These are phyloP conservation scores for Dicerorhinus sumatrensis DNA, from an alignment of 2,113 vertebrate genomes.

Conservation along the genomic window DNA sequence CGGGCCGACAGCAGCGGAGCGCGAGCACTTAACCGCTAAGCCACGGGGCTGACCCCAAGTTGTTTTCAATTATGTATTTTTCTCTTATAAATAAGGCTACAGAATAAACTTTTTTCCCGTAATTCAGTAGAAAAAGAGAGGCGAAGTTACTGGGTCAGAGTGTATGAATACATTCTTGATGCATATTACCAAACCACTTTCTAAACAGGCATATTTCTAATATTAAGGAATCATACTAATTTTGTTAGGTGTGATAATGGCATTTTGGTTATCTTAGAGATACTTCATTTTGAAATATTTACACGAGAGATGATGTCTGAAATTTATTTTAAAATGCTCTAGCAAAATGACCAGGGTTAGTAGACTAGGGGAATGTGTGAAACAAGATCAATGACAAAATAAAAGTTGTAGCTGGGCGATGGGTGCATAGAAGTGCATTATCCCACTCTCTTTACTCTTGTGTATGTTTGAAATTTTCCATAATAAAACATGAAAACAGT, in stretches of 20 bases:
- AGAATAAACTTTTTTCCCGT: neutral
- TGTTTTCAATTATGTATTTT: constrained; percentile 6
- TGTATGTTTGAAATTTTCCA: neutral
- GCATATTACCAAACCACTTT: neutral
- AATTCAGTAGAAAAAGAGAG: neutral
- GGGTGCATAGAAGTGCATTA: neutral
- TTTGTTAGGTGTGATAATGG: neutral
- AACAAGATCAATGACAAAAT: neutral
- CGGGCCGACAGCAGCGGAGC: too few species aligned
- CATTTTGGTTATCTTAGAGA: neutral
- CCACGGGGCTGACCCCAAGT: too few species aligned
- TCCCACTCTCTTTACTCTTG: neutral
- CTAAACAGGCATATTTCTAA: neutral
- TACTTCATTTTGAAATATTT: neutral
- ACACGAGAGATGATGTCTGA: neutral
- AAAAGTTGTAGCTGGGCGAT: neutral
- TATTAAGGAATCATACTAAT: neutral
- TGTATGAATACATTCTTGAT: neutral
- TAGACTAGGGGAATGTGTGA: neutral
- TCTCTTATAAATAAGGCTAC: neutral
- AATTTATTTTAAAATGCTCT: neutral
- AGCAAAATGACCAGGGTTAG: neutral
- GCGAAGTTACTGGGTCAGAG: neutral
- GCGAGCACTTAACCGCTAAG: too few species aligned
- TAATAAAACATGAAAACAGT: neutral